These are phyloP conservation scores for Sula dactylatra DNA, from an alignment of 2,113 vertebrate species.

Conservation along the genomic window DNA sequence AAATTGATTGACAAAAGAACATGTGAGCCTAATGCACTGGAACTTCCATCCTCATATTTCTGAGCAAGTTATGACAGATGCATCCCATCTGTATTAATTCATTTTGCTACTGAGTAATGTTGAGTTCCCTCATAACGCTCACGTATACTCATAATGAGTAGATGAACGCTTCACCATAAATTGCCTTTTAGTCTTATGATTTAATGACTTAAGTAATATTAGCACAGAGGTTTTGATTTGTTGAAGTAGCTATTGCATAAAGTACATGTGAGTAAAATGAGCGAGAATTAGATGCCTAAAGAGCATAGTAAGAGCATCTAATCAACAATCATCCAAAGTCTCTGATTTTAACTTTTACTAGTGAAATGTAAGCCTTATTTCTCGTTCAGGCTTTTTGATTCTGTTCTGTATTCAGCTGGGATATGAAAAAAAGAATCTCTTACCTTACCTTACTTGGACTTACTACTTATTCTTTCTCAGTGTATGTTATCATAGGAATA, in stretches of 20 bases:
- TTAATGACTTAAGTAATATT: neutral
- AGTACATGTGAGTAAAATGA: neutral
- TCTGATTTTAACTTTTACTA: neutral
- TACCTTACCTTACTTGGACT: neutral
- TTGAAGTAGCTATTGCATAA: neutral
- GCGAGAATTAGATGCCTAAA: neutral
- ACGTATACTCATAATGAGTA: neutral
- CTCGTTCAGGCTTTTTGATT: neutral
- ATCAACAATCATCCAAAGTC: neutral
- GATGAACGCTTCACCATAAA: neutral
- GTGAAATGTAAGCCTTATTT: neutral
- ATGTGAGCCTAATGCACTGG: neutral
- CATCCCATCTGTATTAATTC: neutral
- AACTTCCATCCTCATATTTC: neutral
- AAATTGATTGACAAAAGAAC: neutral
- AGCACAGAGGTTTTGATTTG: neutral
- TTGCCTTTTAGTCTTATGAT: neutral
- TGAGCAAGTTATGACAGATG: neutral
- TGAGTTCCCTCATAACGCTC: neutral
- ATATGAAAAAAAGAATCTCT: neutral
- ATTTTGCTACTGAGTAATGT: neutral
- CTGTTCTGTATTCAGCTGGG: neutral
- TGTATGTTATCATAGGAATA: slow-evolving; percentile 89
- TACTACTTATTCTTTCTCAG: slow-evolving; percentile 59
- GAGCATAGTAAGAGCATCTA: neutral